Conservation (phyloP, 1,140 invertebrate species). For the Heliconius hermathena region DNA sequence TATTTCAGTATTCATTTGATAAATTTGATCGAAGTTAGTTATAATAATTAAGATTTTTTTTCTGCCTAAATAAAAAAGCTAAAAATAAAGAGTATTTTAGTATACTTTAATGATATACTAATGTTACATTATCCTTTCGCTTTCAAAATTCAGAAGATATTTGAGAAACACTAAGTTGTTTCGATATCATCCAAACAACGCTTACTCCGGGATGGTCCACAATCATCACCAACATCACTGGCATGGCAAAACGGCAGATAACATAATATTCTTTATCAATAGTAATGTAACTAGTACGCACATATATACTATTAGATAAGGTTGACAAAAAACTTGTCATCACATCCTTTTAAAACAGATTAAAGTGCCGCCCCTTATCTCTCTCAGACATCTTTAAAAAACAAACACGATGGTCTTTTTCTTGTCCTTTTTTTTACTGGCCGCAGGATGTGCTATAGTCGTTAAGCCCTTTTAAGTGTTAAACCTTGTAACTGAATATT, state of each 20-base stretch:
- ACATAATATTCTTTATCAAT: conserved; percentile 16
- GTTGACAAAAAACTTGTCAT: conserved; percentile 76
- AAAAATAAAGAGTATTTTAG: not conserved
- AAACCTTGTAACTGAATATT: conserved; percentile 81
- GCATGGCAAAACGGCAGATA: conserved; percentile 18
- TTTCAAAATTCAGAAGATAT: not conserved
- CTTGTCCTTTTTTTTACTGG: conserved; percentile 76
- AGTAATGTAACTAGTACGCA: conserved; percentile 41
- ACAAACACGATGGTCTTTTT: conserved; percentile 77
- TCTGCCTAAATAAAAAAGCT: not conserved
- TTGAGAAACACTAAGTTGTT: not conserved
- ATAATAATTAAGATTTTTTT: not conserved
- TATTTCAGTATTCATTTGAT: not conserved
- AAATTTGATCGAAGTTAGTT: not conserved
- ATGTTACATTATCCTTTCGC: not conserved
- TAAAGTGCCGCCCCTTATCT: conserved; percentile 80
- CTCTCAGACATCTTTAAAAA: conserved; percentile 80
- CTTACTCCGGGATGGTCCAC: not conserved
- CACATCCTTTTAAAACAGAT: conserved; percentile 80
- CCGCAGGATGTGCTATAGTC: conserved; percentile 80
- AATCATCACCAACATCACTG: not conserved
- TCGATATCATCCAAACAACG: not conserved
- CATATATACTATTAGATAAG: conserved; percentile 71
- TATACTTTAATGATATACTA: not conserved
- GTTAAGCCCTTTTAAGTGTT: conserved; percentile 82